Evolutionary conservation across 2,113 vertebrate genomes (phyloP), one percentile per base, ranked within the genome.

Genomic region (Phycodurus eques): DNA sequence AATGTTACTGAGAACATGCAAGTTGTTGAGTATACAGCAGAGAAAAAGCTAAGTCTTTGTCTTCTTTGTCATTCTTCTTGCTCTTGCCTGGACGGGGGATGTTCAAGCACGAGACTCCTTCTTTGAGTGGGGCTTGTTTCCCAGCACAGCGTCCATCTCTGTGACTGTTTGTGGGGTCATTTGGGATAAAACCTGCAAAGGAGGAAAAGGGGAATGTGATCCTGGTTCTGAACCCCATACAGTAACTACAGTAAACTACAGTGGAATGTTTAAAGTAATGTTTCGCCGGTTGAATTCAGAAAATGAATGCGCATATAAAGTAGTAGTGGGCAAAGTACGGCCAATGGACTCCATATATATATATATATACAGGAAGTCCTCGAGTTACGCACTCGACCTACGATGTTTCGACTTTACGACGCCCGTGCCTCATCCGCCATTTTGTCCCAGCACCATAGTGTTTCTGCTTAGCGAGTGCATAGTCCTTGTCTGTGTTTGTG

Each of bases 101-200:
- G 73, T 82, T 93, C 87, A 94, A 33, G 92, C 90, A 0, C 92
- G 92, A 0, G 92, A 86, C 79, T 87, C 83, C 83, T 96, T 95
- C 91, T 95, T 96, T 17, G 92, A 88, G 84, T 94, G 94, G 8
- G 94, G 92, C 79, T 95, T 97, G 82, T 95, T 95, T 39, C 95
- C 94, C 88, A 97, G 91, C 66, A 97, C 91, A 19, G 92, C 87
- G 4, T 97, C 94, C 2, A 97, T 96, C 88, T 97, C 94, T 9
- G 83, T 83, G 61, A 96, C 87, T 0, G 91, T 91, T 82, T 94
- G 94, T 2, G 95, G 94, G 0, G 91, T 96, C 92, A 96, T 91
- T 84, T 96, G 95, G 75, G 93, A 86, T 74, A 96, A 89, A 72
- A 96, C 88, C 95, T 96, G 85, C 27, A 74, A 67, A 67, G 71